These are phyloP conservation scores for Phrixothrix hirtus DNA, from an alignment of 2,888 invertebrate genomes.

Conservation along the genomic window DNA sequence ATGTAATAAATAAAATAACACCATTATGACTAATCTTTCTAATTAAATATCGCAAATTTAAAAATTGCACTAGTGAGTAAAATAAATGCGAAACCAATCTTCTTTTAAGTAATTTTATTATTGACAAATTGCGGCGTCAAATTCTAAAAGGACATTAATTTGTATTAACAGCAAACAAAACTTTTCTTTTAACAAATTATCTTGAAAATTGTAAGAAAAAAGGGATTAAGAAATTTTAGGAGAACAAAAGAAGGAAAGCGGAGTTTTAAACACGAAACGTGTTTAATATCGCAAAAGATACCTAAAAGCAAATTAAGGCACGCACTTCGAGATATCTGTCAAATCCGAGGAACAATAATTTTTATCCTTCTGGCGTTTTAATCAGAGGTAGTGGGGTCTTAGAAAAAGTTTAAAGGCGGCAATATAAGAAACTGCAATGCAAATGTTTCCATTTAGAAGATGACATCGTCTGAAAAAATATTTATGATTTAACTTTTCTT, in stretches of 20 bases:
- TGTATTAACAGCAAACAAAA: constrained; percentile 9
- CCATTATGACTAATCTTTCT: no score
- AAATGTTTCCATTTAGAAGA: constrained; percentile 33
- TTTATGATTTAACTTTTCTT: constrained; percentile 26
- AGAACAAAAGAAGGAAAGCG: neutral
- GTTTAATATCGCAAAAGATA: constrained; percentile 18
- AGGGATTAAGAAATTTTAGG: constrained; percentile 3
- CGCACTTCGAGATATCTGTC: constrained; percentile 32
- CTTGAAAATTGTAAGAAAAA: constrained; percentile 6
- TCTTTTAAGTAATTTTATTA: neutral
- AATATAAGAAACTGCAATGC: constrained; percentile 29
- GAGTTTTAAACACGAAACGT: constrained; percentile 4
- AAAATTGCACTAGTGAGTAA: no score
- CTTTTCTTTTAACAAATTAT: constrained; percentile 14
- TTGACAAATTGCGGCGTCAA: constrained; percentile 1
- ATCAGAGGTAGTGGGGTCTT: constrained; percentile 36
- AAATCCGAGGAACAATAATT: constrained; percentile 35
- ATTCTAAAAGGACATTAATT: constrained; percentile 3
- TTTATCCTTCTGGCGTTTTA: constrained; percentile 39
- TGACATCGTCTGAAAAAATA: constrained; percentile 32
- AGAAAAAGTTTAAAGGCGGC: constrained; percentile 26
- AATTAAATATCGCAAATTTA: no score
- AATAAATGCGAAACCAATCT: constrained; percentile 1
- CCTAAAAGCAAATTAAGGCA: constrained; percentile 31
- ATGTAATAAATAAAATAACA: no score